phyloP scores from a whole-genome alignment of 1,140 invertebrate species.

The Xylocopa sonorina region DNA sequence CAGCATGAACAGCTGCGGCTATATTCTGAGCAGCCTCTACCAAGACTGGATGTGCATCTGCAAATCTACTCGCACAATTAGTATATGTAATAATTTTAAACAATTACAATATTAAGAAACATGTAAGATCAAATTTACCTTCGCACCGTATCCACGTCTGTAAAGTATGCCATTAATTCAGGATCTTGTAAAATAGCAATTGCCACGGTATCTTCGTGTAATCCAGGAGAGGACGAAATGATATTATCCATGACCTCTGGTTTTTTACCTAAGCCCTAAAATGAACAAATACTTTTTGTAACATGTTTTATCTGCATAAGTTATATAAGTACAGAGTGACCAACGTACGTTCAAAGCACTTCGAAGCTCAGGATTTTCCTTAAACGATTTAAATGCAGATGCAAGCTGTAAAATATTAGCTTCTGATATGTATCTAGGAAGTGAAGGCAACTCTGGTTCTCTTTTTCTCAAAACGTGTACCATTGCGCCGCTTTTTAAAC shows the following conservation, averaged over 20 bases:
- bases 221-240: constrained; percentile 80
- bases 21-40: constrained; percentile 82
- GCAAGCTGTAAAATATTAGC: constrained; percentile 78
- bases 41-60: constrained; percentile 81
- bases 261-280: constrained; percentile 81
- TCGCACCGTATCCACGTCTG: constrained; percentile 80
- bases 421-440: constrained; percentile 75
- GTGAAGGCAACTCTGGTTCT: constrained; percentile 65
- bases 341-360: constrained; percentile 80
- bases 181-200: constrained; percentile 84
- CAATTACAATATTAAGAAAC: constrained; percentile 60
- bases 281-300: constrained; percentile 37
- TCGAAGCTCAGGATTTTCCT: constrained; percentile 78
- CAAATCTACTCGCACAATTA: constrained; percentile 73
- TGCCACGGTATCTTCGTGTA: constrained; percentile 82
- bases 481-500: constrained; percentile 82
- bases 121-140: constrained; percentile 72
- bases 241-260: constrained; percentile 83
- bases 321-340: constrained; percentile 5
- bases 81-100: constrained; percentile 12
- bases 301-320: constrained; percentile 8
- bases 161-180: constrained; percentile 82
- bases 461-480: constrained; percentile 82
- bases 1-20: constrained; percentile 82
- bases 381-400: constrained; percentile 80